Percentiles rank a stretch among this genome's conserved stretches.
These are phyloP conservation scores for Sarcophaga bullata DNA, from an alignment of 1,140 invertebrate genomes.

Conservation along the genomic window DNA sequence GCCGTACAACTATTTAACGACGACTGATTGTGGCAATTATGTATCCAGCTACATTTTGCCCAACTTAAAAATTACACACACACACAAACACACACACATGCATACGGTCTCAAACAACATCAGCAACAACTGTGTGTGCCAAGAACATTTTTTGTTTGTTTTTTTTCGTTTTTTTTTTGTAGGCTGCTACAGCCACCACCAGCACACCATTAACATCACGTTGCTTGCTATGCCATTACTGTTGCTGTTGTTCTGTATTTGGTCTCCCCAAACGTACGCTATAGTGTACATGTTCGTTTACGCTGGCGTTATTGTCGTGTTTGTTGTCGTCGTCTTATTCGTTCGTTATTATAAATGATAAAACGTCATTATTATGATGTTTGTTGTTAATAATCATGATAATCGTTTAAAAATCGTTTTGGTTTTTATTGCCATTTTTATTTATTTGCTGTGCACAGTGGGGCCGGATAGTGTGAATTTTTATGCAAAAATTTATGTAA, in stretches of 20 bases:
- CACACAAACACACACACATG: background rate
- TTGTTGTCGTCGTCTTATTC: background rate
- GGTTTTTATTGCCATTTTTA: background rate
- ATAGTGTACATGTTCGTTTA: background rate
- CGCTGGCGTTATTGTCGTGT: background rate
- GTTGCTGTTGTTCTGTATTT: background rate
- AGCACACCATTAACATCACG: background rate
- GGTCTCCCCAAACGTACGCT: background rate
- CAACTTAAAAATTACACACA: constrained; percentile 46
- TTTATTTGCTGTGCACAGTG: background rate
- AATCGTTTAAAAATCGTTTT: constrained; percentile 19
- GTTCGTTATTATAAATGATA: background rate
- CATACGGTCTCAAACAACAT: background rate
- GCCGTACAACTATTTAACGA: constrained; percentile 66
- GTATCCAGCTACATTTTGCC: constrained; percentile 66
- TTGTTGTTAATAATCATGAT: background rate
- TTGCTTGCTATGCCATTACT: background rate
- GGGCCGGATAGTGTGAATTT: background rate
- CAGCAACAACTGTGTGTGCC: constrained; percentile 31
- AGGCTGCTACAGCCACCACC: background rate
- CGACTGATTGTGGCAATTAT: constrained; percentile 66
- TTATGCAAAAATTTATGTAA: too few relatives aligned
- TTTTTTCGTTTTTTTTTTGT: background rate
- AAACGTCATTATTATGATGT: constrained; percentile 1
- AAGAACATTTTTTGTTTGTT: constrained; percentile 30